These are phyloP conservation scores for Sminthurinus signatus DNA, from an alignment of 1,140 invertebrate genomes.

Conservation along the genomic window DNA sequence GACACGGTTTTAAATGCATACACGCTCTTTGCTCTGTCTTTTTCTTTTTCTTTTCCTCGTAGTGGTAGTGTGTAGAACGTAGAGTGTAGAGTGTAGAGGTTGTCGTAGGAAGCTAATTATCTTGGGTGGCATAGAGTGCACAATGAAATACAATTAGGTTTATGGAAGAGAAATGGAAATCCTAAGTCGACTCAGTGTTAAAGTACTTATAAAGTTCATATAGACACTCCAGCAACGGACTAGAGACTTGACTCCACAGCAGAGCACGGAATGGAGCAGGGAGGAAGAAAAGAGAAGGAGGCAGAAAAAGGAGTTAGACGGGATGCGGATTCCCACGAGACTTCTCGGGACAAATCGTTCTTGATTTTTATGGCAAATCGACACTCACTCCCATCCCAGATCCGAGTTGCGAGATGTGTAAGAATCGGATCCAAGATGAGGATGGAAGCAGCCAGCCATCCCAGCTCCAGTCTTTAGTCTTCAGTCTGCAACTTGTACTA, in stretches of 20 bases:
- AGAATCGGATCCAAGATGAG: no score
- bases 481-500: no score
- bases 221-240: not conserved
- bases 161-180: constrained; percentile 36
- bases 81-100: not conserved
- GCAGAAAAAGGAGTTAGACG: constrained; percentile 21
- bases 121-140: constrained; percentile 28
- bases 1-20: no score
- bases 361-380: constrained; percentile 41
- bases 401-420: no score
- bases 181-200: constrained; percentile 12
- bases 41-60: constrained; percentile 15
- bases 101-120: constrained; percentile 26
- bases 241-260: not conserved
- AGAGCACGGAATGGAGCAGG: not conserved
- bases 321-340: constrained; percentile 34
- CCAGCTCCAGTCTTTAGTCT: no score
- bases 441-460: no score
- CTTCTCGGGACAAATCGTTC: constrained; percentile 36
- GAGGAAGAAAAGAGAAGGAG: constrained; percentile 20
- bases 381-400: constrained; percentile 36
- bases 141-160: constrained; percentile 37
- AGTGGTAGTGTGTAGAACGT: not conserved
- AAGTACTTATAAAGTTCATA: not conserved
- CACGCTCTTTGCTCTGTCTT: constrained; percentile 5